phyloP scores from a whole-genome alignment of 2,113 vertebrate species.

The Eudorcas thomsonii region DNA sequence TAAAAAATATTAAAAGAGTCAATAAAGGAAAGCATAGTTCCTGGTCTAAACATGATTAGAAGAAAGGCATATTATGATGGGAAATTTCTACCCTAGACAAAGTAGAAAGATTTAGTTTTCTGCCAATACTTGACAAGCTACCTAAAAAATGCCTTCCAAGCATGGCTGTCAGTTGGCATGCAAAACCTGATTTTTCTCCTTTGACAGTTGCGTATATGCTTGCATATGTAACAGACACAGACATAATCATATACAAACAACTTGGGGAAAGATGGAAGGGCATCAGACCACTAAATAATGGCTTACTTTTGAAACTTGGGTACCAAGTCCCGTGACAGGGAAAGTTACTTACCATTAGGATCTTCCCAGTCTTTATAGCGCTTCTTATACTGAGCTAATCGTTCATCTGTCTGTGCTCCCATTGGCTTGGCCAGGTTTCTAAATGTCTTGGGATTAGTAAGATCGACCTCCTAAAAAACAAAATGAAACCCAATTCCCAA shows the following conservation, averaged over 20 bases:
- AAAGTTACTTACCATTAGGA: constrained; percentile 87
- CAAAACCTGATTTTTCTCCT: background rate
- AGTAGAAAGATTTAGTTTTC: background rate
- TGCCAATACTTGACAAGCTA: background rate
- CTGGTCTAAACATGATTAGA: background rate
- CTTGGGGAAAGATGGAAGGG: background rate
- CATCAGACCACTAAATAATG: background rate
- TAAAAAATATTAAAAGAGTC: background rate
- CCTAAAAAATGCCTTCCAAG: background rate
- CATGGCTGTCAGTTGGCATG: background rate
- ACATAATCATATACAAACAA: background rate
- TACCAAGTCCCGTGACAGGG: background rate
- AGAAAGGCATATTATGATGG: background rate
- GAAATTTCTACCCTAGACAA: background rate
- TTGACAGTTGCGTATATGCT: background rate
- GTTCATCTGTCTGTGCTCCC: constrained; percentile 97
- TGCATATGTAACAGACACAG: background rate
- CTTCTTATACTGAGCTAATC: constrained; percentile 97
- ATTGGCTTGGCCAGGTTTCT: constrained; percentile 96
- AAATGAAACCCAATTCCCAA: background rate
- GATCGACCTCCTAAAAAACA: constrained; percentile 91
- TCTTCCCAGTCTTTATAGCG: constrained; percentile 99
- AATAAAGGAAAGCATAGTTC: background rate
- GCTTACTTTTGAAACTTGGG: background rate
- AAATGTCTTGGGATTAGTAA: constrained; percentile 95